Conservation (phyloP, 2,888 invertebrate species). For the Xanthorhoe designata region DNA sequence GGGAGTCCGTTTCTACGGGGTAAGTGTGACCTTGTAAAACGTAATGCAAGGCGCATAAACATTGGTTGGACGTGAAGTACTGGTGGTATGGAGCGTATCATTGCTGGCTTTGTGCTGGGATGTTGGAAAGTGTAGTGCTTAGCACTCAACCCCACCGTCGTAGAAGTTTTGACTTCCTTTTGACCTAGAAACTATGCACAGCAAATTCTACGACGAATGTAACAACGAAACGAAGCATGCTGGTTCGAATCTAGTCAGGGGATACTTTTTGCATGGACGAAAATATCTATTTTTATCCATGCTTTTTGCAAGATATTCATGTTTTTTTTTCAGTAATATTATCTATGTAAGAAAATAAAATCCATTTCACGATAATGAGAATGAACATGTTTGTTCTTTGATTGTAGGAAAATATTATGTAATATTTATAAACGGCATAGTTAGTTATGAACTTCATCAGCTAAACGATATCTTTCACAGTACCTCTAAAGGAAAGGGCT, state of each 20-base stretch:
- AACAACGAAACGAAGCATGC: background rate
- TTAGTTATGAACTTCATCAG: background rate
- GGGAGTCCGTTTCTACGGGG: slow-evolving; percentile 81
- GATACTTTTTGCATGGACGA: background rate
- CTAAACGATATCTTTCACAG: background rate
- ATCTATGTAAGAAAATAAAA: too few species aligned
- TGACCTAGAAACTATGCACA: slow-evolving; percentile 34
- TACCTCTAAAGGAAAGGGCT: background rate
- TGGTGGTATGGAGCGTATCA: slow-evolving; percentile 64
- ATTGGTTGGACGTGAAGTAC: slow-evolving; percentile 73
- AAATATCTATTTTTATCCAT: too few species aligned
- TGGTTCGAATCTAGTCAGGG: background rate
- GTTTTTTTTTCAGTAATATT: too few species aligned
- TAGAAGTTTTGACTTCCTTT: slow-evolving; percentile 80
- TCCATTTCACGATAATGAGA: too few species aligned
- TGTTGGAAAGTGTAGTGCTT: slow-evolving; percentile 74
- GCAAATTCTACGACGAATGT: background rate
- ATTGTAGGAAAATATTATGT: too few species aligned
- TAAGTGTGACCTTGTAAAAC: slow-evolving; percentile 55
- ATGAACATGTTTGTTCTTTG: too few species aligned
- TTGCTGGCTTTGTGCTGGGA: slow-evolving; percentile 61
- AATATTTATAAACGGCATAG: too few species aligned
- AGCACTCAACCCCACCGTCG: slow-evolving; percentile 75
- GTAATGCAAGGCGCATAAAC: slow-evolving; percentile 43
- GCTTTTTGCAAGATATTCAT: too few species aligned